These are phyloP conservation scores for Pseudocheirus occidentalis DNA, from an alignment of 2,797 vertebrate species.

Conservation along the genomic window DNA sequence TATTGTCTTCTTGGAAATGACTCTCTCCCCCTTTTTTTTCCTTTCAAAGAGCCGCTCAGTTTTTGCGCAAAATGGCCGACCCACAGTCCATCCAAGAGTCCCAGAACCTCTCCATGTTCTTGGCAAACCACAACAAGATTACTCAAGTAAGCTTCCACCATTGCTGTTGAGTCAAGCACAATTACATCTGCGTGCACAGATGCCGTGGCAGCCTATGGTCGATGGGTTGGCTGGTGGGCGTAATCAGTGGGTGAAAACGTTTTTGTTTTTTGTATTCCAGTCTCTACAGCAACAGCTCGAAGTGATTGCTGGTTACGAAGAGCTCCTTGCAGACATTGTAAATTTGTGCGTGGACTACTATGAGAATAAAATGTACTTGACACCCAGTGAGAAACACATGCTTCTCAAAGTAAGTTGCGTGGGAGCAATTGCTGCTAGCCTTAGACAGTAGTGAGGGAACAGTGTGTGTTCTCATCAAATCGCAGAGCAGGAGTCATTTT, in stretches of 20 bases:
- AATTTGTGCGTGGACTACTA: conserved; percentile 98
- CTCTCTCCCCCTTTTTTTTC: background rate
- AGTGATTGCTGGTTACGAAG: conserved; percentile 96
- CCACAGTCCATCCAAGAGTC: conserved; percentile 99
- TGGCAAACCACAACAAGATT: conserved; percentile 99
- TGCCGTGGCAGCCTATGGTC: background rate
- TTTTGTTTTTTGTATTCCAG: conserved; percentile 78
- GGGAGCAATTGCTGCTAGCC: accelerated
- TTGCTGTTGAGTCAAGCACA: background rate
- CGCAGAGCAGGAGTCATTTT: background rate
- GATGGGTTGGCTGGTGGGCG: accelerated
- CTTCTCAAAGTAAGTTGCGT: conserved; percentile 92
- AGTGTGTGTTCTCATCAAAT: too few relatives aligned
- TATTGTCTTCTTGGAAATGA: background rate
- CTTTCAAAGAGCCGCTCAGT: conserved; percentile 93
- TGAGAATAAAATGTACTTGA: conserved; percentile 99
- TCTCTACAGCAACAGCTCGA: conserved; percentile 98
- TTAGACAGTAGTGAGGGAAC: background rate
- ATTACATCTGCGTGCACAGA: background rate
- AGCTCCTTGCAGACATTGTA: conserved; percentile 97
- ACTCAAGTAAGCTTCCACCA: conserved; percentile 89
- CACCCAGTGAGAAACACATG: conserved; percentile 97
- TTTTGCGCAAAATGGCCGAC: conserved; percentile 98
- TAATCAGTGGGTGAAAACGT: accelerated
- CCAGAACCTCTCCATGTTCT: conserved; percentile 99